These are phyloP conservation scores for Nilaparvata lugens DNA, from an alignment of 1,140 invertebrate genomes.

Conservation along the genomic window DNA sequence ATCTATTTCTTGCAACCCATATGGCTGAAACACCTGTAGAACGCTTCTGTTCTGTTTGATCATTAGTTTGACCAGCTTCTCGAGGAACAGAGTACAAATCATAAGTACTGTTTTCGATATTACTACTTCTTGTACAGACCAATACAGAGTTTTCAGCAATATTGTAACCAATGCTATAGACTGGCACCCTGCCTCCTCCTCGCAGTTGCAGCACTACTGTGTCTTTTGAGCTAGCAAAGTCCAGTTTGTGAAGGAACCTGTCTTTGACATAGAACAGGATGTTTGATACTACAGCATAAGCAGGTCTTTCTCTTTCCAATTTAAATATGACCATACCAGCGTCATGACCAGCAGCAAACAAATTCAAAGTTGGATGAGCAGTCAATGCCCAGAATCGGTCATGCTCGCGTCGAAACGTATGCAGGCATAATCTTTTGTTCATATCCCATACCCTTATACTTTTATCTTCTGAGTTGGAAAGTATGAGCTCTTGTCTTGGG, in stretches of 20 bases:
- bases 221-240: constrained; percentile 90
- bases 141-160: constrained; percentile 88
- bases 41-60: constrained; percentile 49
- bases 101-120: constrained; percentile 86
- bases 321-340: constrained; percentile 79
- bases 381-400: constrained; percentile 84
- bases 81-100: constrained; percentile 88
- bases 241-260: constrained; percentile 77
- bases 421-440: constrained; percentile 92
- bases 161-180: constrained; percentile 90
- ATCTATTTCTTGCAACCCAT: constrained; percentile 97
- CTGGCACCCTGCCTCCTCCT: constrained; percentile 36
- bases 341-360: constrained; percentile 93
- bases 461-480: constrained; percentile 97
- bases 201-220: constrained; percentile 87
- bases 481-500: constrained; percentile 90
- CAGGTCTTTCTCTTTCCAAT: constrained; percentile 91
- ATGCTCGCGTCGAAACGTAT: constrained; percentile 91
- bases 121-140: constrained; percentile 61
- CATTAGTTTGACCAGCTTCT: constrained; percentile 49
- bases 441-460: constrained; percentile 98
- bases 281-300: constrained; percentile 89
- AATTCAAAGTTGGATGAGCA: constrained; percentile 77
- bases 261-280: constrained; percentile 96
- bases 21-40: constrained; percentile 87